A percentile compares a stretch with the other conserved stretches of the same genome.
phyloP scores from a whole-genome alignment of 2,888 invertebrate species.

The Catocala sponsa region DNA sequence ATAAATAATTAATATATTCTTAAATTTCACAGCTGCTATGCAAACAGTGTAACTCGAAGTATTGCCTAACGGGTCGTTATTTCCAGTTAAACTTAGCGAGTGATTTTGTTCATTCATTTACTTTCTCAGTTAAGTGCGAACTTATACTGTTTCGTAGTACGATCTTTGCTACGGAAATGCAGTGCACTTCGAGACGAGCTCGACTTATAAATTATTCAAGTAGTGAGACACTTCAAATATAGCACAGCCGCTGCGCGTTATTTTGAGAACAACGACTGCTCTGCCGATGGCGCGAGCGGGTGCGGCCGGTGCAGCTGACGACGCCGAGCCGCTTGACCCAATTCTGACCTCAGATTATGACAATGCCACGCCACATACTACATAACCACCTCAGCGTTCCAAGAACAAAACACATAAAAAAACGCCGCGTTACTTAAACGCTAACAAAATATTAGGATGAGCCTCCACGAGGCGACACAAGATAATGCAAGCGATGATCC shows the following conservation, averaged over 20 bases:
- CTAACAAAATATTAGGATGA: slow-evolving; percentile 19
- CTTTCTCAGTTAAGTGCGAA: slow-evolving; percentile 63
- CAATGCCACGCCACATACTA: slow-evolving; percentile 27
- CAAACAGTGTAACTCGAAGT: neutral
- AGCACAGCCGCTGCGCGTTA: slow-evolving; percentile 77
- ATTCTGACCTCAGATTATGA: slow-evolving; percentile 55
- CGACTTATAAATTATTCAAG: slow-evolving; percentile 86
- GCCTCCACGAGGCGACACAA: slow-evolving; percentile 18
- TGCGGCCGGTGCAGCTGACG: neutral
- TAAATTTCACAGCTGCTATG: too few relatives aligned
- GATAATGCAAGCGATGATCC: slow-evolving; percentile 37
- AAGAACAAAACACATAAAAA: neutral
- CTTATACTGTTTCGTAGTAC: slow-evolving; percentile 61
- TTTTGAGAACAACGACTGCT: slow-evolving; percentile 77
- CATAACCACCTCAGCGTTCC: neutral
- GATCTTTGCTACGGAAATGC: slow-evolving; percentile 77
- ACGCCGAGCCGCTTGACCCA: slow-evolving; percentile 64
- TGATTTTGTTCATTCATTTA: slow-evolving; percentile 44
- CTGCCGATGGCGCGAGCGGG: slow-evolving; percentile 47
- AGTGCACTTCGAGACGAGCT: slow-evolving; percentile 78
- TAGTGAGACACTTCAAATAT: slow-evolving; percentile 85
- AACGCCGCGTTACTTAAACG: neutral
- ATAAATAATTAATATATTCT: too few relatives aligned
- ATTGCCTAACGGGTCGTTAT: slow-evolving; percentile 19
- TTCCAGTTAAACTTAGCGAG: slow-evolving; percentile 31